A percentile compares a stretch with the other conserved stretches of the same genome.
These are phyloP conservation scores for Pteromalus puparum DNA, from an alignment of 1,140 invertebrate species.

Conservation along the genomic window DNA sequence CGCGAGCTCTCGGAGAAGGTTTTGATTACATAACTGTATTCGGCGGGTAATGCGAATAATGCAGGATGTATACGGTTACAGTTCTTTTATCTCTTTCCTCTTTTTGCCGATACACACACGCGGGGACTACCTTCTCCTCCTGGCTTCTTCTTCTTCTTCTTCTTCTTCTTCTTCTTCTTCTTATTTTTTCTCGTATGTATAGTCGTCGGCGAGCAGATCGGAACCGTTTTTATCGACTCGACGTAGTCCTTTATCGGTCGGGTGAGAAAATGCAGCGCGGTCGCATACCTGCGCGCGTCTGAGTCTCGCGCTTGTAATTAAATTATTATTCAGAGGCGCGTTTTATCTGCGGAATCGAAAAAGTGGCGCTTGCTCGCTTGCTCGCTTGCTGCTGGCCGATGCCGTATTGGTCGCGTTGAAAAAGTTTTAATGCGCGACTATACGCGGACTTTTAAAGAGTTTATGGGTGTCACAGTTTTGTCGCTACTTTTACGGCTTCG, in stretches of 20 bases:
- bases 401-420: background rate
- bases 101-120: background rate
- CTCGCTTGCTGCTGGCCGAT: too few species aligned
- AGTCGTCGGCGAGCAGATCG: background rate
- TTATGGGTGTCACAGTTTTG: background rate
- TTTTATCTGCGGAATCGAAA: background rate
- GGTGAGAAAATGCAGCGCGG: background rate
- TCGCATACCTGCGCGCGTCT: background rate
- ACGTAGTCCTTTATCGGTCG: background rate
- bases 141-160: too few species aligned
- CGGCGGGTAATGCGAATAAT: constrained; percentile 31
- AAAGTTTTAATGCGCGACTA: background rate
- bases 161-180: too few species aligned
- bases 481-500: background rate
- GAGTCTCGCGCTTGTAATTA: background rate
- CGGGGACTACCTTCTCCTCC: background rate
- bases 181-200: background rate
- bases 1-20: background rate
- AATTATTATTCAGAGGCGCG: constrained; percentile 5
- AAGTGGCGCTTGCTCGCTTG: background rate
- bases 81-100: background rate
- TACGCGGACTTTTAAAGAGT: background rate
- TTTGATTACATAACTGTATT: constrained; percentile 42
- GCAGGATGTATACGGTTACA: constrained; percentile 32
- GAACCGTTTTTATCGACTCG: constrained; percentile 3